Conservation (phyloP, 2,797 vertebrate species). For the Echeneis naucrates region DNA sequence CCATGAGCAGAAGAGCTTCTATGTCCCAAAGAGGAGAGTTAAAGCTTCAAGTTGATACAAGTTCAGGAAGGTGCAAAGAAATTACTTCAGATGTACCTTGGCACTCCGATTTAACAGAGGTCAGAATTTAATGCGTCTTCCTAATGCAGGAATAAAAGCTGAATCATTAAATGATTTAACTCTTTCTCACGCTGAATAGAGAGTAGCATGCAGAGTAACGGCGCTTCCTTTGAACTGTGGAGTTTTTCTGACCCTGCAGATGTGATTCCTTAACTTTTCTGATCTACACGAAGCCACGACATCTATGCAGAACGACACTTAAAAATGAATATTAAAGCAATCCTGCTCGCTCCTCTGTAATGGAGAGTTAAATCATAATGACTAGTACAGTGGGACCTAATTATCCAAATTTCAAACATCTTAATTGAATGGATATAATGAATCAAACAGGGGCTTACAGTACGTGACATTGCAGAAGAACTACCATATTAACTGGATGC, state of each 20-base stretch:
- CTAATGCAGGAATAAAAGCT: constrained; percentile 8
- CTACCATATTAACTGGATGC: constrained; percentile 9
- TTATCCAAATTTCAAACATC: constrained; percentile 42
- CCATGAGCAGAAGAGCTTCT: constrained; percentile 42
- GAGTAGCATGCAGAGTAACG: constrained; percentile 10
- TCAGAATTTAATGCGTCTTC: constrained; percentile 47
- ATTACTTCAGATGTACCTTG: constrained; percentile 49
- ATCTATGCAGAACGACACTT: not conserved
- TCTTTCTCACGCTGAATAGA: constrained; percentile 43
- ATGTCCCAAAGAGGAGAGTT: constrained; percentile 35
- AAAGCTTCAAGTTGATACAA: constrained; percentile 49
- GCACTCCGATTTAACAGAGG: constrained; percentile 47
- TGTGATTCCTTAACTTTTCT: not conserved
- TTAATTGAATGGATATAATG: constrained; percentile 45
- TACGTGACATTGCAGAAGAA: constrained; percentile 11
- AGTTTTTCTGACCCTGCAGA: constrained; percentile 19
- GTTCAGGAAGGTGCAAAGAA: constrained; percentile 53
- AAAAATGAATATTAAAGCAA: constrained; percentile 12
- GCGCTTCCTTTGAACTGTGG: not conserved
- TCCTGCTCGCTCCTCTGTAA: constrained; percentile 20
- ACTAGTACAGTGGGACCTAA: constrained; percentile 36
- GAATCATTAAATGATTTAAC: constrained; percentile 47
- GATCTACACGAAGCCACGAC: not conserved
- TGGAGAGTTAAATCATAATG: constrained; percentile 51
- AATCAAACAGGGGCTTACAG: constrained; percentile 44